Evolutionary conservation across 2,113 vertebrate genomes (phyloP), one percentile per base, ranked within the genome.

Genomic region (Gymnorhina tibicen): DNA sequence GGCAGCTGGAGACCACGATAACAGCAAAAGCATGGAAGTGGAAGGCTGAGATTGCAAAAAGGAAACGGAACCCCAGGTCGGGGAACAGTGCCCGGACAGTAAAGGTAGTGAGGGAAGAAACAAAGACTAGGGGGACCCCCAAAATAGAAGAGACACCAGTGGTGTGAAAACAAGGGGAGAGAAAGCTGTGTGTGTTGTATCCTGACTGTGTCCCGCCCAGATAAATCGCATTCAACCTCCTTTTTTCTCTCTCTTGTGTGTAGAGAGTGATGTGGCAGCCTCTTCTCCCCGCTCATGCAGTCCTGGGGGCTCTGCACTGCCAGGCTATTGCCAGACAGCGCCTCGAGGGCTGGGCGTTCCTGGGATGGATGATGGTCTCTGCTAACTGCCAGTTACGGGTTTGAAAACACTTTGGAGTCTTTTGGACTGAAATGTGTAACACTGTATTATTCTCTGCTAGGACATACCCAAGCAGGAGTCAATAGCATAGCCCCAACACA

Each of bases 221-320:
- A 32, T 46, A 73, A 95, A 76, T 49, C 9, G 17, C 3, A 2
- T 47, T 42, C 23, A 13, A 2, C 1, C 22, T 66, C 12, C 18
- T 44, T 33, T 21, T 58, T 32, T 9, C 14, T 33, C 10, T 55
- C 15, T 14, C 0, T 7, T 6, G 7, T 33, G 19, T 15, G 26
- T 13, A 24, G 24, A 4, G 26, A 18, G 20, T 2, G 21, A 17
- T 1, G 2, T 0, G 22, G 39, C 52, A 37, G 49, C 6, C 58
- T 52, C 35, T 22, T 42, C 17, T 42, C 50, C 47, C 24, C 13
- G 63, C 16, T 17, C 0, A 7, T 1, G 15, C 33, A 27, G 79
- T 13, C 47, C 53, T 3, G 35, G n/a, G 39, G 12, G 75, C 55
- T 77, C 28, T 18, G 62, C 13, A 0, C 8, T 24, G 42, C 73